Percentiles rank a stretch among this genome's conserved stretches.
phyloP scores from a whole-genome alignment of 2,888 invertebrate genomes.

The Physocephala rufipes region DNA sequence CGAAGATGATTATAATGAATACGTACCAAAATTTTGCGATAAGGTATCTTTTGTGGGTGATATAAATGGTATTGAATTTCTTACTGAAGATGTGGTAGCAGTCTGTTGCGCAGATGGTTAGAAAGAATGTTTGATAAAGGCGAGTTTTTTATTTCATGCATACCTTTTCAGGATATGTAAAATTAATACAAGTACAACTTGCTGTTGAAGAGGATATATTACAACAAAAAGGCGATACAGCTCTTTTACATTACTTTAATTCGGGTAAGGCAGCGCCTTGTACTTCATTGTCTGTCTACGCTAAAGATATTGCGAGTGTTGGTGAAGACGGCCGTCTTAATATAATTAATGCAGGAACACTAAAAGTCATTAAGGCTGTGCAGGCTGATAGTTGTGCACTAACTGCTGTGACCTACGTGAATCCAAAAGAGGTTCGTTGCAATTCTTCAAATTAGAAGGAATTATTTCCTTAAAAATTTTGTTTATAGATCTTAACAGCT shows the following conservation, averaged over 20 bases:
- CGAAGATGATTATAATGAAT: constrained; percentile 72
- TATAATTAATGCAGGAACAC: constrained; percentile 67
- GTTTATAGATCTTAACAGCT: constrained; percentile 71
- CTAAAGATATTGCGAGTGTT: constrained; percentile 80
- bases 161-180: constrained; percentile 72
- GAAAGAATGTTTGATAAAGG: constrained; percentile 56
- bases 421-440: constrained; percentile 68
- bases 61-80: constrained; percentile 82
- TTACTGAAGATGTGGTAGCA: constrained; percentile 73
- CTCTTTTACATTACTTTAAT: constrained; percentile 73
- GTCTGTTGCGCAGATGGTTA: constrained; percentile 74
- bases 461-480: constrained; percentile 67
- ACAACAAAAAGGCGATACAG: constrained; percentile 72
- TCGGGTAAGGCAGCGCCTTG: constrained; percentile 72
- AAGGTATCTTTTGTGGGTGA: constrained; percentile 75
- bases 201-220: constrained; percentile 70
- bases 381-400: constrained; percentile 84
- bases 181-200: constrained; percentile 72
- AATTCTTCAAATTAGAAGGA: neutral
- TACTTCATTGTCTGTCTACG: constrained; percentile 78
- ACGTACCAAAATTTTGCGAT: constrained; percentile 72
- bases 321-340: constrained; percentile 84
- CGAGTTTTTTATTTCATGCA: neutral
- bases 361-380: constrained; percentile 65
- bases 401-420: constrained; percentile 79